A percentile compares a stretch with the other conserved stretches of the same genome.
Evolutionary conservation across 2,888 invertebrate species (phyloP).

Genomic region (Mesopsocus fuscifrons): DNA sequence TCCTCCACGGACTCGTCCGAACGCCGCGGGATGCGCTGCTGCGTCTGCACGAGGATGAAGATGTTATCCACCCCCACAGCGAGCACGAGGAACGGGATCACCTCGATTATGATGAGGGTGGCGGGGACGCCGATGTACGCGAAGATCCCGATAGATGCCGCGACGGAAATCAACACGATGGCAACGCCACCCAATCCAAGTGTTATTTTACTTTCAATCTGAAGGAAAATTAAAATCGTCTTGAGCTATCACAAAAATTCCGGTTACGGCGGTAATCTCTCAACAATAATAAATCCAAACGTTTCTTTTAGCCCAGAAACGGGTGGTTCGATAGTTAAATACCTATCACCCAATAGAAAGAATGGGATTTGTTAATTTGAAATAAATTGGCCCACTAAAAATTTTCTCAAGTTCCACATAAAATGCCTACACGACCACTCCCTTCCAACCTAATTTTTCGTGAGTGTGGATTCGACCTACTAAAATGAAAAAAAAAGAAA

Average conservation of each 20-base stretch:
- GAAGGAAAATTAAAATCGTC: constrained; percentile 18
- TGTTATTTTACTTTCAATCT: constrained; percentile 88
- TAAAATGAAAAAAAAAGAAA: too few relatives aligned
- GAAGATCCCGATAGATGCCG: constrained; percentile 82
- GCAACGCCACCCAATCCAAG: constrained; percentile 85
- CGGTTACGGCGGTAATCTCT: too few relatives aligned
- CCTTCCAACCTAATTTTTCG: too few relatives aligned
- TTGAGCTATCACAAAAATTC: too few relatives aligned
- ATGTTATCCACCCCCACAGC: constrained; percentile 99
- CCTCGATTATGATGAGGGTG: constrained; percentile 89
- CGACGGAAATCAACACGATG: constrained; percentile 84
- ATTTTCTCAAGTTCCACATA: too few relatives aligned
- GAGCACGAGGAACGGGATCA: constrained; percentile 92
- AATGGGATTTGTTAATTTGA: too few relatives aligned
- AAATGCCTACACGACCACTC: too few relatives aligned
- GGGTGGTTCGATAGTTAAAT: too few relatives aligned
- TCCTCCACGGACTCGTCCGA: constrained; percentile 62
- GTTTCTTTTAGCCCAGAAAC: too few relatives aligned
- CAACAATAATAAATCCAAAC: too few relatives aligned
- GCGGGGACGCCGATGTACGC: constrained; percentile 78
- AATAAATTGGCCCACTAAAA: too few relatives aligned
- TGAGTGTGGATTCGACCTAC: too few relatives aligned
- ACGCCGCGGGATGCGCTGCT: constrained; percentile 55
- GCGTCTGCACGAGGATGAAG: constrained; percentile 92
- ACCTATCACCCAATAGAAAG: not conserved